Evolutionary conservation across 2,113 vertebrate genomes (phyloP), one percentile per base, ranked within the genome.

Genomic region (Lepus timidus): DNA sequence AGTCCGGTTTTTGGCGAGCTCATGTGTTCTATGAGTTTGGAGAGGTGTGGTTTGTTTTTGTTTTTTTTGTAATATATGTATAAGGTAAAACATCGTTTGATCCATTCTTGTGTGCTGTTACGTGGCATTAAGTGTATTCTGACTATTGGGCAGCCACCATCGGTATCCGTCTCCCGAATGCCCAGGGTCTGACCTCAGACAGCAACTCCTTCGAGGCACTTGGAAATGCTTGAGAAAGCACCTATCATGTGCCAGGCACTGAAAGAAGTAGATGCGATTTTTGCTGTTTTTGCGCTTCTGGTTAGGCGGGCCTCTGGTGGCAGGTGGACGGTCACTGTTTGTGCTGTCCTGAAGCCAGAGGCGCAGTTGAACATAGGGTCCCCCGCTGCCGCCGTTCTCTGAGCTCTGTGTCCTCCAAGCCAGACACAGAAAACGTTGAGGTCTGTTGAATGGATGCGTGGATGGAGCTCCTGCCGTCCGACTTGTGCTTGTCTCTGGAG

Each of bases 261-360:
- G 31, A 67, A 23, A 71, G 62, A 81, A 70, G 11, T 33, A 22
- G 78, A 11, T 23, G n/a, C 75, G 84, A 58, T 36, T 88, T 27
- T 44, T 13, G 19, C 55, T 19, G 6, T 58, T 91, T 84, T 64
- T 78, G 44, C 13, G 29, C 27, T 80, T 74, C 9, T 17, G 52
- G 65, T 86, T 33, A 27, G 62, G 39, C 36, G 62, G 65, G 23
- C 33, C 36, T 29, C 12, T 79, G 55, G 6, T 73, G 88, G 20
- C 14, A 64, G 84, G 36, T 85, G 65, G 67, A 62, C 64, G 44
- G 22, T 39, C 58, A 33, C 68, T 61, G 27, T 51, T 67, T 16
- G 29, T 82, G 23, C 25, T 49, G 39, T 88, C 61, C 74, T 88
- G 61, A 95, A 88, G 64, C 52, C 79, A 81, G 20, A 70, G 33